phyloP scores from a whole-genome alignment of 2,888 invertebrate species.

The Meteorus cinctellus region DNA sequence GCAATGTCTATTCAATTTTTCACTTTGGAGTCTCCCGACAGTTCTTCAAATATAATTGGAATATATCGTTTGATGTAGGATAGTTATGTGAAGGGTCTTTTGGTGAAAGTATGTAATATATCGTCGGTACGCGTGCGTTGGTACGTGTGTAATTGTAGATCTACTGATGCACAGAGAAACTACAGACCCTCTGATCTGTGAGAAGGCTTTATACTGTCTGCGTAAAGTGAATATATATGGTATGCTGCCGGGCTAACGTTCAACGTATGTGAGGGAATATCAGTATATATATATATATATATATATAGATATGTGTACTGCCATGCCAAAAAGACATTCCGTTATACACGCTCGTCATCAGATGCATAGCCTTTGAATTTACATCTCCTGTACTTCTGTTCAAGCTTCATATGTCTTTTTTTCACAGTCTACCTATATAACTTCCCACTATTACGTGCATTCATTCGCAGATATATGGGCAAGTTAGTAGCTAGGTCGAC shows the following conservation, averaged over 20 bases:
- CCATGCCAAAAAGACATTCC: neutral
- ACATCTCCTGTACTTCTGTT: neutral
- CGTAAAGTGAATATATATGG: neutral
- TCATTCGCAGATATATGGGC: neutral
- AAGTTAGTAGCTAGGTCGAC: neutral
- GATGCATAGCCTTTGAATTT: neutral
- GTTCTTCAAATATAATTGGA: no score
- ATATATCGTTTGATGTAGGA: no score
- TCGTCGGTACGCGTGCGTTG: no score
- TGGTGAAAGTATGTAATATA: no score
- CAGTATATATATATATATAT: neutral
- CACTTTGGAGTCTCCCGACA: no score
- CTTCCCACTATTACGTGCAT: neutral
- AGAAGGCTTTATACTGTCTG: neutral
- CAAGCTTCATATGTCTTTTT: neutral
- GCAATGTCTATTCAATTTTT: no score
- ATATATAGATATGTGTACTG: neutral
- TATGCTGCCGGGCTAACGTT: neutral
- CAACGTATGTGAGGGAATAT: neutral
- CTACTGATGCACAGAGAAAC: neutral
- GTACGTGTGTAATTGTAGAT: no score
- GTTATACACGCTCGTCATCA: neutral
- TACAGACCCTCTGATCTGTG: neutral
- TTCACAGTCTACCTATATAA: neutral
- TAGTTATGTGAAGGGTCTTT: no score